Evolutionary conservation across 2,113 vertebrate species (phyloP).

Genomic region (Fregetta grallaria): DNA sequence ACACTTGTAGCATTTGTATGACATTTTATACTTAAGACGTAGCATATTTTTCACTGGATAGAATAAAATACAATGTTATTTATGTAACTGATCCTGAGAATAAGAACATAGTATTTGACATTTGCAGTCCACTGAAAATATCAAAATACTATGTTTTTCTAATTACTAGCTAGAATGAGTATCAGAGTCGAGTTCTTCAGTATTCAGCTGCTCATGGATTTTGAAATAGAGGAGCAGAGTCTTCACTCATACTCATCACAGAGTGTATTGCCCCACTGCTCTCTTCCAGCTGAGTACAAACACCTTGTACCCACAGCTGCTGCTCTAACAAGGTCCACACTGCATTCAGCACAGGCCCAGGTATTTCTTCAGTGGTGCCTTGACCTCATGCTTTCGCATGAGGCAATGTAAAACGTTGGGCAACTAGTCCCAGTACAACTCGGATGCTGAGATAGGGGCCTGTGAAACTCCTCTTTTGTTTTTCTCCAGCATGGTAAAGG

Average conservation of each 20-base stretch:
- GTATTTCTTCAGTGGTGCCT: not conserved
- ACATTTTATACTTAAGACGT: not conserved
- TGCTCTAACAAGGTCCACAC: not conserved
- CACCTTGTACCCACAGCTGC: not conserved
- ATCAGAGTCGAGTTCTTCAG: not conserved
- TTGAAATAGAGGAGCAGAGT: not conserved
- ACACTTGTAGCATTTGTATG: not conserved
- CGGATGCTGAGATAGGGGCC: not conserved
- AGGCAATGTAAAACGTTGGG: not conserved
- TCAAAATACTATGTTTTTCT: not conserved
- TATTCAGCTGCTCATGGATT: not conserved
- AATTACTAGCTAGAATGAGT: not conserved
- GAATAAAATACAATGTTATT: not conserved
- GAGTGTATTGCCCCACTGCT: not conserved
- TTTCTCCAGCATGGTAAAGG: not conserved
- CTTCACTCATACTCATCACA: not conserved
- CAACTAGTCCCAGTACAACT: not conserved
- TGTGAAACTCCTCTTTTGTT: not conserved
- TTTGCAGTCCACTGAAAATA: not conserved
- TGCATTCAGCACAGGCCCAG: not conserved
- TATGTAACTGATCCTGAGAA: not conserved
- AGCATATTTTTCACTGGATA: not conserved
- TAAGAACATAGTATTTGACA: not conserved
- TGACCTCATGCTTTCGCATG: not conserved
- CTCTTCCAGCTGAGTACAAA: not conserved